Evolutionary conservation across 1,140 invertebrate genomes (phyloP).

Genomic region (Ips typographus): DNA sequence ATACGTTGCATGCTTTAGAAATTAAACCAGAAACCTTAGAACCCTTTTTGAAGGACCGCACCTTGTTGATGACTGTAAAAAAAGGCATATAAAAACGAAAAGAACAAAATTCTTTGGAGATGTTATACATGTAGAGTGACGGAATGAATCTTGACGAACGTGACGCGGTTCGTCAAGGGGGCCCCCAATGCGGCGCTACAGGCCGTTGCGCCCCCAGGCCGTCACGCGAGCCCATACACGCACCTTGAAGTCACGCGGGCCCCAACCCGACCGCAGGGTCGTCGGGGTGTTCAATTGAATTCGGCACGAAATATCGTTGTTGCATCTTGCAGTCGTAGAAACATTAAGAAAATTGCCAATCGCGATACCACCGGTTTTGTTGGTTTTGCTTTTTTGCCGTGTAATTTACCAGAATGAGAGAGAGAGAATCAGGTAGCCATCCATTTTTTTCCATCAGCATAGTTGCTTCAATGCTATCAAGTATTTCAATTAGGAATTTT

Average conservation of each 20-base stretch:
- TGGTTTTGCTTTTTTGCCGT: background rate
- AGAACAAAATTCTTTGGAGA: background rate
- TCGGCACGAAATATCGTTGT: conserved; percentile 21
- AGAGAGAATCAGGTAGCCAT: background rate
- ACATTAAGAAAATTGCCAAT: conserved; percentile 3
- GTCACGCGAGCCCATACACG: conserved; percentile 23
- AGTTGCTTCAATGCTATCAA: background rate
- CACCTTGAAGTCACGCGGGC: conserved; percentile 11
- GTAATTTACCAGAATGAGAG: background rate
- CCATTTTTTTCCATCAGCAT: background rate
- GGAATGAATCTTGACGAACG: conserved; percentile 10
- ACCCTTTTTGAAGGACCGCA: no score
- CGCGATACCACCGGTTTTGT: background rate
- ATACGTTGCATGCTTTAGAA: no score
- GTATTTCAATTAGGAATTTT: background rate
- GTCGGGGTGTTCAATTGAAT: conserved; percentile 22
- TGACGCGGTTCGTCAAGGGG: conserved; percentile 20
- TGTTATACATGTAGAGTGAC: conserved; percentile 1
- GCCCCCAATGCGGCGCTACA: conserved; percentile 22
- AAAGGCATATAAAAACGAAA: background rate
- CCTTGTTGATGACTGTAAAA: no score
- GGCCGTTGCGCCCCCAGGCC: conserved; percentile 25
- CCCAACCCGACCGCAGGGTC: conserved; percentile 23
- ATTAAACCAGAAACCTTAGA: no score
- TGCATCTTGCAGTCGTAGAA: conserved; percentile 22